Percentiles rank a stretch among this genome's conserved stretches.
phyloP scores from a whole-genome alignment of 2,797 vertebrate species.

The Acipenser ruthenus region DNA sequence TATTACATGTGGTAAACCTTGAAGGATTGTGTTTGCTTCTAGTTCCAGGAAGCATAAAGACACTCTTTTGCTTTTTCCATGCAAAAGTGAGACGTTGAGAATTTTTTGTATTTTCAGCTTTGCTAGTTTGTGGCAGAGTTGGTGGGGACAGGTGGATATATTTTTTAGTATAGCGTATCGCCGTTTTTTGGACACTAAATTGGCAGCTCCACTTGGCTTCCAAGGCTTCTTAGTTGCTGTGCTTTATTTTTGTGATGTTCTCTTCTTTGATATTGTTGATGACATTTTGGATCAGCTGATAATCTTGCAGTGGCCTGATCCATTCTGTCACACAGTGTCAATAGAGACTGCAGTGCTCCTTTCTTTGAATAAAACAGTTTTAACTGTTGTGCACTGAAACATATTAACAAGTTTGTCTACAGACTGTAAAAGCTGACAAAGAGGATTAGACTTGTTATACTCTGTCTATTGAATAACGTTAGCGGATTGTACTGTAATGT shows the following conservation, averaged over 20 bases:
- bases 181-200: conserved; percentile 64
- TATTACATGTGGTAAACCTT: conserved; percentile 94
- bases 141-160: conserved; percentile 54
- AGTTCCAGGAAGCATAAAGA: conserved; percentile 84
- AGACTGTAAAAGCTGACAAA: conserved; percentile 63
- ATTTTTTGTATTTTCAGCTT: conserved; percentile 74
- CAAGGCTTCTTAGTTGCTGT: conserved; percentile 60
- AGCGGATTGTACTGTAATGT: conserved; percentile 83
- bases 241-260: conserved; percentile 60
- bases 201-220: conserved; percentile 73
- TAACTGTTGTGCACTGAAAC: conserved; percentile 69
- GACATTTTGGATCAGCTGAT: conserved; percentile 48
- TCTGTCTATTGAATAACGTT: conserved; percentile 69
- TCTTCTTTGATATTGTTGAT: conserved; percentile 60
- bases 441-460: conserved; percentile 68
- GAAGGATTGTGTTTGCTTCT: conserved; percentile 43
- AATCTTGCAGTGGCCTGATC: conserved; percentile 41
- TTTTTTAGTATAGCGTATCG: conserved; percentile 80
- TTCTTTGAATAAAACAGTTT: conserved; percentile 61
- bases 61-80: conserved; percentile 78
- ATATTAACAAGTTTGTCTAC: conserved; percentile 61
- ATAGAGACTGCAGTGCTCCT: conserved; percentile 48
- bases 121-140: conserved; percentile 67
- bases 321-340: conserved; percentile 54
- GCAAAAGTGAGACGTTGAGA: conserved; percentile 66